Base-by-base conservation (phyloP, 2,888 invertebrate species). In the Stegana nigrithorax region DNA sequence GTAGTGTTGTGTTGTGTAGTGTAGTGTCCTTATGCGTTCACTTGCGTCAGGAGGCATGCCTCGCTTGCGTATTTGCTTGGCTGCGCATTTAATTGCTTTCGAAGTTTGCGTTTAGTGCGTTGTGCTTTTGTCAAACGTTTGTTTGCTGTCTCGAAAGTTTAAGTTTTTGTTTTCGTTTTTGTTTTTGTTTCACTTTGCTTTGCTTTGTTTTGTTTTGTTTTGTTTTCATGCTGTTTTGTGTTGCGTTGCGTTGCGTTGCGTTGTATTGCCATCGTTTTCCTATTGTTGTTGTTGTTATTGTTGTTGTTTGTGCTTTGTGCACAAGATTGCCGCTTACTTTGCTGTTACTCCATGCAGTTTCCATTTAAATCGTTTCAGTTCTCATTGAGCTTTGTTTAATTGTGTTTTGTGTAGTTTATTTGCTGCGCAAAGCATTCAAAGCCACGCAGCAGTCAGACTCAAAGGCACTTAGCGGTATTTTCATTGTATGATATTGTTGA, bases 21-120 rank as follows among this genome's bases (percentile, higher is more conserved):
- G 7, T 42, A 6, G 12, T 42, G n/a, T 10, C n/a, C 8, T 42
- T 42, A 6, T 42, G n/a, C 12, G n/a, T 17, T n/a, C 6, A n/a
- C 6, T 3, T 42, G 73, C 68, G 73, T 67, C 51, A 6, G 65
- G 68, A 73, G 75, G 70, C 64, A 53, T 42, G 74, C 72, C 68
- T 67, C 66, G 70, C 69, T 61, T 63, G 63, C 66, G 70, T 72
- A 72, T 72, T 76, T 73, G 76, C 76, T 65, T 68, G 72, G 70
- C 74, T 75, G 78, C 80, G 65, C 74, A 73, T 75, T 75, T 75
- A 80, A 80, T 75, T 78, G 80, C 75, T 65, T 68, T 47, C 25
- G 47, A 47, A 25, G 47, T 47, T 47, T 47, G 8, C 47, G 6
- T 23, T 47, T 47, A 21, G 47, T 47, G 21, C 23, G 8, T 23